A percentile compares a stretch with the other conserved stretches of the same genome.
These are phyloP conservation scores for Chlorodrepanis virens DNA, from an alignment of 2,113 vertebrate species.

Conservation along the genomic window DNA sequence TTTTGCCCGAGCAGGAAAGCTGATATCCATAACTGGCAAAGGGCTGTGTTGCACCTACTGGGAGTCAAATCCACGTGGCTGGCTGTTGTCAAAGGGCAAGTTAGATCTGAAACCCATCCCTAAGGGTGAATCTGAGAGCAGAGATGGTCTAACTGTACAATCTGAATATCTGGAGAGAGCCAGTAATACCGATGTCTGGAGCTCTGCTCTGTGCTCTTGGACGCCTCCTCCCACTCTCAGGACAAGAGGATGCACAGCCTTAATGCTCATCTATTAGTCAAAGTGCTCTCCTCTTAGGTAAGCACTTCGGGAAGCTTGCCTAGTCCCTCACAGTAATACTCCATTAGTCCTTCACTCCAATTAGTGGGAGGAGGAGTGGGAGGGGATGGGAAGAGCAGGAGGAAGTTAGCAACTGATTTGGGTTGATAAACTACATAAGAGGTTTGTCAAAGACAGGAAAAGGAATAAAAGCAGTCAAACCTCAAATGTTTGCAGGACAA, in stretches of 20 bases:
- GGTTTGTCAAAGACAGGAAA: neutral
- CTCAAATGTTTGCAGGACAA: neutral
- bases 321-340: neutral
- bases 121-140: neutral
- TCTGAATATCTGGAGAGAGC: neutral
- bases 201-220: neutral
- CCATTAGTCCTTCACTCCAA: slow-evolving; percentile 44
- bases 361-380: slow-evolving; percentile 1
- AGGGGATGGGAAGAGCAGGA: neutral
- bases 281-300: neutral
- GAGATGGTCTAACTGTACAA: neutral
- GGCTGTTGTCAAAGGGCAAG: neutral
- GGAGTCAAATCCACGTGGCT: neutral
- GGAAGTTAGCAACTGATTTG: slow-evolving; percentile 16
- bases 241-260: neutral
- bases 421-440: neutral
- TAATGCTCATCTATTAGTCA: slow-evolving; percentile 8
- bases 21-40: neutral
- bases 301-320: slow-evolving; percentile 21
- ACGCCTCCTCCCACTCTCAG: neutral
- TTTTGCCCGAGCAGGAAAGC: neutral
- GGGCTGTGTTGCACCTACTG: neutral
- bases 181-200: fast-evolving
- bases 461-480: neutral
- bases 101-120: neutral